Conservation (phyloP, 2,888 invertebrate genomes). For the Chalcis sispes region DNA sequence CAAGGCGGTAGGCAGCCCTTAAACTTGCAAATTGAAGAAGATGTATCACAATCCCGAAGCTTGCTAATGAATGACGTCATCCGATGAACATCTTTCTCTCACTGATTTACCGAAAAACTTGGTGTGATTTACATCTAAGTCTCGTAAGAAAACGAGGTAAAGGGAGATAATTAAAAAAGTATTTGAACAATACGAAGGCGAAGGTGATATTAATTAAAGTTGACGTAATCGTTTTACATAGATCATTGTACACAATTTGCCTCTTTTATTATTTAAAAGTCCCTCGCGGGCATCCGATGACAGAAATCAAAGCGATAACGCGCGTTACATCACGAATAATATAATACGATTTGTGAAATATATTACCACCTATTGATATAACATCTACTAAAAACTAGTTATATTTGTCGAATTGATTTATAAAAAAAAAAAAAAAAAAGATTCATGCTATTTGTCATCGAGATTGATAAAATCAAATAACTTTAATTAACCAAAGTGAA, state of each 20-base stretch:
- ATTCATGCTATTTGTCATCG: too few species aligned
- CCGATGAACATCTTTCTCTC: slow-evolving; percentile 36
- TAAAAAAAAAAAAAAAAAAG: too few species aligned
- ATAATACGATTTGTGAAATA: not conserved
- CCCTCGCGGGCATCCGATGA: not conserved
- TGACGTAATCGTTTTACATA: slow-evolving; percentile 6
- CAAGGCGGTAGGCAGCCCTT: slow-evolving; percentile 1
- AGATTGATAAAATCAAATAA: too few species aligned
- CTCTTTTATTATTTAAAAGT: too few species aligned
- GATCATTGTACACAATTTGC: not conserved
- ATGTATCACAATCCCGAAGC: slow-evolving; percentile 26
- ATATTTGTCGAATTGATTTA: too few species aligned
- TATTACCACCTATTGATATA: not conserved
- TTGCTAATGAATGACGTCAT: slow-evolving; percentile 48
- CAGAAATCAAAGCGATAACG: not conserved
- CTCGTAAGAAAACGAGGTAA: not conserved
- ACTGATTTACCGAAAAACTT: slow-evolving; percentile 40
- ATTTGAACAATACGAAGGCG: too few species aligned
- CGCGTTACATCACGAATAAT: not conserved
- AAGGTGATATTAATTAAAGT: slow-evolving; percentile 9
- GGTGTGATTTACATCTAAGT: slow-evolving; percentile 31
- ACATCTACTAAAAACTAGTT: slow-evolving; percentile 11
- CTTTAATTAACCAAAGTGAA: too few species aligned
- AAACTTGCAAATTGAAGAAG: slow-evolving; percentile 48
- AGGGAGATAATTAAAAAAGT: too few species aligned